Conservation (phyloP, 2,888 invertebrate genomes). For the Drosophila longiperda region DNA sequence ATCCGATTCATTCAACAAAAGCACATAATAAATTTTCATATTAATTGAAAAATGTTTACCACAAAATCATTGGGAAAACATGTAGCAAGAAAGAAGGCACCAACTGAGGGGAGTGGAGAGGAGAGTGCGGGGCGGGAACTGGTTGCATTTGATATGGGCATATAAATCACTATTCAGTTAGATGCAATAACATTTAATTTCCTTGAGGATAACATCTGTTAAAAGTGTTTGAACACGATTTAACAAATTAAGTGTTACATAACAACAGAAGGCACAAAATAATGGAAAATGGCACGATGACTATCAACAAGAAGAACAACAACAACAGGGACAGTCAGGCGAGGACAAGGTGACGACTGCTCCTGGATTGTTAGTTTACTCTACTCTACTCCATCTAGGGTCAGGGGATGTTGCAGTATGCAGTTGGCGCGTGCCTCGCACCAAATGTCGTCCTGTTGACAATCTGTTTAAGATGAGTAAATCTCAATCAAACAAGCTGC, state of each 20-base stretch:
- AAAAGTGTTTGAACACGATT: slow-evolving; percentile 62
- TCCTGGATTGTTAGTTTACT: background rate
- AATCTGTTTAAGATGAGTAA: slow-evolving; percentile 72
- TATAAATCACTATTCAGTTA: slow-evolving; percentile 32
- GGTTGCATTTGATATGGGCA: slow-evolving; percentile 15
- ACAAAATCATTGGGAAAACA: slow-evolving; percentile 21
- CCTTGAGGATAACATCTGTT: slow-evolving; percentile 73
- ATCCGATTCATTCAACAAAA: slow-evolving; percentile 45
- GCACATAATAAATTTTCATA: slow-evolving; percentile 53
- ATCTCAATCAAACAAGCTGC: slow-evolving; percentile 59
- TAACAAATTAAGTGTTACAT: slow-evolving; percentile 66
- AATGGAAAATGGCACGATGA: slow-evolving; percentile 4
- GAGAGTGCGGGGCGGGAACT: slow-evolving; percentile 8
- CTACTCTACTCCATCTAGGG: background rate
- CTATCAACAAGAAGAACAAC: slow-evolving; percentile 1
- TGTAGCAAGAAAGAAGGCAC: slow-evolving; percentile 5
- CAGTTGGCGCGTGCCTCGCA: slow-evolving; percentile 46
- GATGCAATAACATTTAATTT: slow-evolving; percentile 63
- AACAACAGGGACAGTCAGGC: background rate
- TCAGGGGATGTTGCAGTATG: slow-evolving; percentile 9
- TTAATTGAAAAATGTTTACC: slow-evolving; percentile 57
- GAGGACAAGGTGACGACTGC: background rate
- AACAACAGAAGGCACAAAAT: slow-evolving; percentile 43
- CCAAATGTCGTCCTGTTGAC: slow-evolving; percentile 53
- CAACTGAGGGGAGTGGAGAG: background rate